Evolutionary conservation across 2,797 vertebrate species (phyloP).

Genomic region (Dicrostonyx torquatus): DNA sequence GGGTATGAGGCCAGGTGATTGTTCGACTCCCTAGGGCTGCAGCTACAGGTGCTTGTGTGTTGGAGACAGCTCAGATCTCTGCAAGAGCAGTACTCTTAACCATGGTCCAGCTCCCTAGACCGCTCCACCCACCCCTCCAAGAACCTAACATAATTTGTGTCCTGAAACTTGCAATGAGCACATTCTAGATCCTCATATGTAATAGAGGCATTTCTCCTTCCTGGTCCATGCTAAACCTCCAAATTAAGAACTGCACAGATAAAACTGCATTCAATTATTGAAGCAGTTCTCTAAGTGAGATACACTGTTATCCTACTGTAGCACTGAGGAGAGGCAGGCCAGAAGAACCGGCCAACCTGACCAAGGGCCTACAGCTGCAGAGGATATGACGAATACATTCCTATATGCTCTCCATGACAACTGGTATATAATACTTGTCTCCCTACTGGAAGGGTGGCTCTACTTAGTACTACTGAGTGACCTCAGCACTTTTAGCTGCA

Average conservation of each 20-base stretch:
- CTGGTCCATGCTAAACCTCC: not conserved
- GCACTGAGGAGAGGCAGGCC: not conserved
- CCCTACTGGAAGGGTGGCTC: not conserved
- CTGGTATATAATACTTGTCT: not conserved
- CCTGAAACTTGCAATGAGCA: not conserved
- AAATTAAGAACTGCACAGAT: not conserved
- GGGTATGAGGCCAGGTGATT: not conserved
- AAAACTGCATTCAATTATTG: slow-evolving; percentile 42
- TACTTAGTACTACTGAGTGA: not conserved
- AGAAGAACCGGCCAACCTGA: not conserved
- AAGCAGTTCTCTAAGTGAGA: not conserved
- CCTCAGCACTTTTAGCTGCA: not conserved
- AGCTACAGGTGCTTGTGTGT: not conserved
- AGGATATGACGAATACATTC: too few relatives aligned
- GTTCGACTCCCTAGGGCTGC: not conserved
- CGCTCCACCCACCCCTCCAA: not conserved
- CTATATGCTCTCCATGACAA: not conserved
- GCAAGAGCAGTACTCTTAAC: not conserved
- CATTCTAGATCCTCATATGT: not conserved
- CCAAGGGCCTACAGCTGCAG: not conserved
- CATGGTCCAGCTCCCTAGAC: too few relatives aligned
- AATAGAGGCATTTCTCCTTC: slow-evolving; percentile 17
- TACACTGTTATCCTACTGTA: not conserved
- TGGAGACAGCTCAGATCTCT: not conserved
- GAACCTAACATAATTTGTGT: not conserved